phyloP scores from a whole-genome alignment of 1,140 invertebrate genomes.

The Lasioglossum baleicum region DNA sequence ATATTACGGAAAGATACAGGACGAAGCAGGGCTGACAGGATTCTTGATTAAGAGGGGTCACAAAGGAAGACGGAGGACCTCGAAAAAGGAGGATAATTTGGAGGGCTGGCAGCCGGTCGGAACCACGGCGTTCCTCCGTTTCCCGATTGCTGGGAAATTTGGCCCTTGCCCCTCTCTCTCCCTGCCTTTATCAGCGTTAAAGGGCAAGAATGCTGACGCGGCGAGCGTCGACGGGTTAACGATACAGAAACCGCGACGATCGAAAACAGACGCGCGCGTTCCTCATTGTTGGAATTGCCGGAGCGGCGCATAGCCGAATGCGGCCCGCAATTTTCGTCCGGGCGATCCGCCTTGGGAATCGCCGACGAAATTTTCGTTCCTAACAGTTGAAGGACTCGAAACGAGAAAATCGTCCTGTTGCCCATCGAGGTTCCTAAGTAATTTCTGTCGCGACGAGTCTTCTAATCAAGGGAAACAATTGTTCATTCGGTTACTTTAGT shows the following conservation, averaged over 20 bases:
- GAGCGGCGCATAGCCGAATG: no score
- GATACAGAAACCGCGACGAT: conserved; percentile 18
- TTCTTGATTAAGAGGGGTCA: background rate
- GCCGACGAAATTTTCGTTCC: background rate
- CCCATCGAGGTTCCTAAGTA: no score
- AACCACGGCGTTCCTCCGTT: conserved; percentile 7
- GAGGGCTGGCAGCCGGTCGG: background rate
- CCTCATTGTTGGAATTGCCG: conserved; percentile 16
- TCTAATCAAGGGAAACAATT: no score
- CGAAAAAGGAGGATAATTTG: no score
- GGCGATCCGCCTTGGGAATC: background rate
- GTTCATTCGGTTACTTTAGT: no score
- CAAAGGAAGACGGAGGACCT: background rate
- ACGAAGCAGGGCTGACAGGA: background rate
- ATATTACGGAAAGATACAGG: background rate
- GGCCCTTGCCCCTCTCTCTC: background rate
- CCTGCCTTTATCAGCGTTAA: conserved; percentile 16
- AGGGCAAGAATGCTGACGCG: conserved; percentile 27
- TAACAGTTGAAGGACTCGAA: no score
- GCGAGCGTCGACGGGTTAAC: conserved; percentile 16
- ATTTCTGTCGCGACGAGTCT: no score
- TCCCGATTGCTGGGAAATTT: conserved; percentile 3
- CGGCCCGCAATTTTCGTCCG: background rate
- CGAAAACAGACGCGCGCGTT: conserved; percentile 21
- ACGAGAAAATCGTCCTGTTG: no score